A percentile compares a stretch with the other conserved stretches of the same genome.
Conservation (phyloP, 2,888 invertebrate genomes). For the Leuctra nigra region DNA sequence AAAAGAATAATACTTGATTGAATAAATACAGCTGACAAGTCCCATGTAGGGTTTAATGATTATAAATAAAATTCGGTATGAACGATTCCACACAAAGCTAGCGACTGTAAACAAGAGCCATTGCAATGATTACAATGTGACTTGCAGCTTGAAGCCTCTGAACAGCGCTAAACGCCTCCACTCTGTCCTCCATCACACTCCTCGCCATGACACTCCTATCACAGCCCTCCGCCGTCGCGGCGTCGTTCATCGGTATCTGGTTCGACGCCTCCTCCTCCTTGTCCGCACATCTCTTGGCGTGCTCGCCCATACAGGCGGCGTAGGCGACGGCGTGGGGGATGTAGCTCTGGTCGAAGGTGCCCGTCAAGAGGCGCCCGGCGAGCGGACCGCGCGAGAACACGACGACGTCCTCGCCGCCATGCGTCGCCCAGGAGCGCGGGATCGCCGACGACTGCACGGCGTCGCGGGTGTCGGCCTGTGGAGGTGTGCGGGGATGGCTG, state of each 20-base stretch:
- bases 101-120: no score
- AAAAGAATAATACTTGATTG: no score
- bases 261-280: background rate
- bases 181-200: constrained; percentile 1
- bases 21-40: no score
- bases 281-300: constrained; percentile 50
- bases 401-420: constrained; percentile 78
- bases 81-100: no score
- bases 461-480: constrained; percentile 43
- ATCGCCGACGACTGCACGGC: constrained; percentile 63
- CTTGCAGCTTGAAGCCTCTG: no score
- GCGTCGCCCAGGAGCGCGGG: constrained; percentile 71
- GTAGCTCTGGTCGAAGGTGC: constrained; percentile 77
- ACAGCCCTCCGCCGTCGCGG: background rate
- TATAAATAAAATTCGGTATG: no score
- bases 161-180: no score
- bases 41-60: no score
- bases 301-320: constrained; percentile 66
- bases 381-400: constrained; percentile 58
- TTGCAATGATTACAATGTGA: no score
- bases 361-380: constrained; percentile 58
- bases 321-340: constrained; percentile 80
- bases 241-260: constrained; percentile 7
- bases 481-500: constrained; percentile 50
- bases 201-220: background rate